phyloP scores from a whole-genome alignment of 1,140 invertebrate species.

The Calliopsis andreniformis region DNA sequence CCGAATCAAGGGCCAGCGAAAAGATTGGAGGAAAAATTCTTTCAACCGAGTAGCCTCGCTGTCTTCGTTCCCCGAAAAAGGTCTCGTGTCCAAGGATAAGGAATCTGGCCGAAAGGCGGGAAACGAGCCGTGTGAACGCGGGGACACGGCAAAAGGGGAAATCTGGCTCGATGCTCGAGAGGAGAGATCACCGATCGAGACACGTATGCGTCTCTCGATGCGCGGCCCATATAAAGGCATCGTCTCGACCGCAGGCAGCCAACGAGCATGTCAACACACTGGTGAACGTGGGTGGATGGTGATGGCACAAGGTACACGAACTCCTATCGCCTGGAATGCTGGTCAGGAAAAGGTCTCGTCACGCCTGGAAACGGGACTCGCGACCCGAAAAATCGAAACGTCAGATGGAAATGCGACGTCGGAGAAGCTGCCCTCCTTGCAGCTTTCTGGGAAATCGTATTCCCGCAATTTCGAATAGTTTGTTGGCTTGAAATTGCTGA shows the following conservation, averaged over 20 bases:
- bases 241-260: conserved; percentile 29
- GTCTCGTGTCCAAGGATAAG: not conserved
- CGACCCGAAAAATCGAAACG: conserved; percentile 17
- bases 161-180: not conserved
- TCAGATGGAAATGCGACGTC: not conserved
- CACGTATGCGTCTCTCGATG: conserved; percentile 19
- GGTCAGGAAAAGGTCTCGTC: conserved; percentile 6
- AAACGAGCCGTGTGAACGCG: not conserved
- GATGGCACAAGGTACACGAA: conserved; percentile 23
- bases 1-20: not conserved
- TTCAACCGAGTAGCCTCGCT: not conserved
- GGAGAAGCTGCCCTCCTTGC: too few relatives aligned
- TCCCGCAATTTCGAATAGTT: too few relatives aligned
- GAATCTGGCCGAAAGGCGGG: not conserved
- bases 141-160: not conserved
- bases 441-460: too few relatives aligned
- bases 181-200: conserved; percentile 4
- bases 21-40: not conserved
- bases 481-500: too few relatives aligned
- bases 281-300: conserved; percentile 24
- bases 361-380: conserved; percentile 3
- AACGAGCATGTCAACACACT: conserved; percentile 54
- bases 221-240: conserved; percentile 49
- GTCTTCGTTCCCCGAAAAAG: not conserved
- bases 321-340: conserved; percentile 10